These are phyloP conservation scores for Drosophila flavopinicola DNA, from an alignment of 2,888 invertebrate genomes.

Conservation along the genomic window DNA sequence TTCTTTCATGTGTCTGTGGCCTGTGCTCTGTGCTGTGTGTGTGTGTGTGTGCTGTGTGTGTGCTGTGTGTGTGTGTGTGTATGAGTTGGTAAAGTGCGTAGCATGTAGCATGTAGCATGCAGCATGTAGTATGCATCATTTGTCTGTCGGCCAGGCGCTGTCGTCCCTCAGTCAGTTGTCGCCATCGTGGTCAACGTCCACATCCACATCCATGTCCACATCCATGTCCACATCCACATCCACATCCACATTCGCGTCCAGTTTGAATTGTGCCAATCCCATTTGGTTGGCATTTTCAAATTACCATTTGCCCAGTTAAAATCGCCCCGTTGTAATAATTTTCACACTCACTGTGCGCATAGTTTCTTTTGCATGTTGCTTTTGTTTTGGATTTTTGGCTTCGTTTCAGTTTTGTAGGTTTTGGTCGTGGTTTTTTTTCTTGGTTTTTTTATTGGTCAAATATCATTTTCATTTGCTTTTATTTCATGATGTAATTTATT, in stretches of 20 bases:
- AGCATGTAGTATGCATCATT: slow-evolving; percentile 55
- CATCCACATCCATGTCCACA: slow-evolving; percentile 3
- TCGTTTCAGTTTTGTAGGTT: slow-evolving; percentile 14
- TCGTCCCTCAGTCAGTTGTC: slow-evolving; percentile 55
- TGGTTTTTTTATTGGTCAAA: slow-evolving; percentile 11
- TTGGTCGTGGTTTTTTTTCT: slow-evolving; percentile 6
- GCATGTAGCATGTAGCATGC: slow-evolving; percentile 50
- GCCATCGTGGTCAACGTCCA: slow-evolving; percentile 43
- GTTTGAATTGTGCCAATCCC: slow-evolving; percentile 49
- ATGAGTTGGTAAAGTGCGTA: slow-evolving; percentile 54
- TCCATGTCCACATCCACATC: slow-evolving; percentile 6
- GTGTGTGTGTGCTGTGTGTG: no score
- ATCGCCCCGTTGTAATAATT: slow-evolving; percentile 56
- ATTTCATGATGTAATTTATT: slow-evolving; percentile 58
- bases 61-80: slow-evolving; percentile 13
- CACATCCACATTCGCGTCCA: slow-evolving; percentile 31
- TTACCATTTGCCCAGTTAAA: slow-evolving; percentile 22
- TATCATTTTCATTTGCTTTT: slow-evolving; percentile 29
- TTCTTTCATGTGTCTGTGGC: slow-evolving; percentile 7
- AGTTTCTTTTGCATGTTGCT: slow-evolving; percentile 29
- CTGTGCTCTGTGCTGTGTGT: slow-evolving; percentile 3
- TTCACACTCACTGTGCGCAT: slow-evolving; percentile 66
- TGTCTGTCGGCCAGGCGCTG: slow-evolving; percentile 29
- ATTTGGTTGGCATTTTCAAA: slow-evolving; percentile 40
- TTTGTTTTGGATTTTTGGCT: slow-evolving; percentile 30